Evolutionary conservation across 1,140 invertebrate genomes (phyloP), one percentile per base, ranked within the genome.

Genomic region (Apis cerana): DNA sequence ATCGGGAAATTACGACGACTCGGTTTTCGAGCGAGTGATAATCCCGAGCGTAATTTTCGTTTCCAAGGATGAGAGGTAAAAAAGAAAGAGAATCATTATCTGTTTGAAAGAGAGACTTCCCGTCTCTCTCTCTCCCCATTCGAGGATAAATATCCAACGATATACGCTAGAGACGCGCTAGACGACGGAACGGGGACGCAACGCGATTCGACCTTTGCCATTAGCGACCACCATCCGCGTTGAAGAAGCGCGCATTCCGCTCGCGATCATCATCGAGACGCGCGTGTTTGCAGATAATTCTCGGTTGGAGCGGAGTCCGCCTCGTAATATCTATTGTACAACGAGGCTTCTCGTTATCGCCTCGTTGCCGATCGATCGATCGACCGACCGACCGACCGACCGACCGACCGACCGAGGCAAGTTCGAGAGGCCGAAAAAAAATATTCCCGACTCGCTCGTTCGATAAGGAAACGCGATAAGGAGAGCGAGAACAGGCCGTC

Each of bases 391-490:
- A 33, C 33, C 27, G 27, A 33, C 27, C 27, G 27, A 33, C 27
- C 33, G 33, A 43, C 33, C 33, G 33, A 43, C 33, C 27, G 23
- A 19, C 64, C 33, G 19, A 21, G 68, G 72, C 56, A 82, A 82
- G 72, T 75, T 76, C 12, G 23, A 61, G 54, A 61, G 54, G 21
- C 11, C 27, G 50, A 43, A 69, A 33, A 80, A 68, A 81, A 33
- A 64, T 54, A 27, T 48, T 27, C 23, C 8, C 43, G 48, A 50
- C 33, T 33, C 33, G 33, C 10, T 23, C 54, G n/a, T 10, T n/a
- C 58, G 78, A 80, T 80, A 67, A 56, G n/a, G n/a, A n/a, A 52
- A 33, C 33, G 50, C 33, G 80, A 81, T 75, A 81, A 58, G 17
- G 7, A 27, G 52, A 19, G 19, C 17, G 9, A 23, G 23, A n/a